Base-by-base conservation (phyloP, 2,113 vertebrate genomes). In the Dissostichus mawsoni region DNA sequence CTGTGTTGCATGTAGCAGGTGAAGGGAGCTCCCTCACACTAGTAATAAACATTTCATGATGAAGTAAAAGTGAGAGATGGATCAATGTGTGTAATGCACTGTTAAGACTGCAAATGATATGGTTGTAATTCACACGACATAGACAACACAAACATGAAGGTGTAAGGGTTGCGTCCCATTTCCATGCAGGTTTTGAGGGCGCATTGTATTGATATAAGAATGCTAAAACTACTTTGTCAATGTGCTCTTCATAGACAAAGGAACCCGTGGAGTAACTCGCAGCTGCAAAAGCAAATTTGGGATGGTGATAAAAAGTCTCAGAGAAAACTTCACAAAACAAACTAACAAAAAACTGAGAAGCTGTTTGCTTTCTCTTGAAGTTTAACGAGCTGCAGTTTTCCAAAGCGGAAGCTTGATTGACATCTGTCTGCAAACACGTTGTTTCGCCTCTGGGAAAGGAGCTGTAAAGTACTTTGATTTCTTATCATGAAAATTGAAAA, bases 71-170 rank as follows among this genome's bases (percentile, higher is more conserved):
- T 56, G 53, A 65, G 62, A 58, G 66, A 72, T 20, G 64, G 76
- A 85, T 82, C 81, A 78, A 36, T 79, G 56, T 56, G 25, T 68
- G 78, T 74, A 52, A 74, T 71, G 69, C 62, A 68, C 56, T 52
- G 69, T 55, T 78, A 33, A 66, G 33, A 72, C 23, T 50, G 44
- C 62, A 70, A 69, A 58, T 57, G 9, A 57, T 33, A 11, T 41
- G 64, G 51, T 16, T 72, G 51, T 78, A 65, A 59, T 83, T 73
- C 48, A 76, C 36, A 78, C 18, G 44, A 25, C 25, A 63, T 58
- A n/a, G 68, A 79, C 44, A 59, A 69, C 47, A 52, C 33, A 81
- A 61, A 36, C 65, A 70, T 62, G 45, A 61, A 61, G 59, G 67
- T 11, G 1, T 18, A 33, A 16, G 11, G 57, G 33, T 17, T 57